Base-by-base conservation (phyloP, 2,888 invertebrate genomes). In the Aproaerema taeniolella region DNA sequence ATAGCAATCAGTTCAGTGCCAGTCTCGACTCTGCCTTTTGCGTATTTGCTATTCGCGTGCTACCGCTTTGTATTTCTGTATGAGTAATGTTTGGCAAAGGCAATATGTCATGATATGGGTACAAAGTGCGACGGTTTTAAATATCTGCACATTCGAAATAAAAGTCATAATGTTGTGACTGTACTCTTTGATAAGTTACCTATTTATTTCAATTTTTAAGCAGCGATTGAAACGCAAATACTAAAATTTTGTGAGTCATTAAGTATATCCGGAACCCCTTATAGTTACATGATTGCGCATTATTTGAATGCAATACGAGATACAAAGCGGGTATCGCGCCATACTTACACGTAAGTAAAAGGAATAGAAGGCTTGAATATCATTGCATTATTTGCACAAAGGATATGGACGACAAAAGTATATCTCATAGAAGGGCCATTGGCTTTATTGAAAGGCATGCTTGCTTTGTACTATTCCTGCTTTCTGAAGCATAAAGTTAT, bases 401-500 rank as follows among this genome's bases (percentile, higher is more conserved):
- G 56, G 71, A 65, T 64, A 62, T 63, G 68, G 71, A 73, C 67
- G 68, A 67, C 67, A 67, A 69, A 67, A 68, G 70, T 73, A 61
- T 69, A 62, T 74, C 59, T 67, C 65, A 63, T 61, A 67, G 66
- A 74, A 66, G 67, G 66, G 55, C 75, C 73, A 80, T 80, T 77
- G 74, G 75, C 68, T 73, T 73, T 80, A 81, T 81, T 76, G 81
- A 80, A 79, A 76, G 72, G 72, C 56, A 57, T 67, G 66, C 67
- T 62, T 71, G 74, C 72, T 72, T 67, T 70, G 67, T 70, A 60
- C 69, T 71, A 71, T 75, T 72, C 69, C 73, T 68, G 74, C 69
- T 65, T 72, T 75, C 69, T 68, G 75, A 73, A 67, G 79, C 77
- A 82, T 77, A 79, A 83, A 76, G 82, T 79, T 85, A 85, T 86